phyloP scores from a whole-genome alignment of 2,113 vertebrate genomes.

The Rhinopomastus cyanomelas region DNA sequence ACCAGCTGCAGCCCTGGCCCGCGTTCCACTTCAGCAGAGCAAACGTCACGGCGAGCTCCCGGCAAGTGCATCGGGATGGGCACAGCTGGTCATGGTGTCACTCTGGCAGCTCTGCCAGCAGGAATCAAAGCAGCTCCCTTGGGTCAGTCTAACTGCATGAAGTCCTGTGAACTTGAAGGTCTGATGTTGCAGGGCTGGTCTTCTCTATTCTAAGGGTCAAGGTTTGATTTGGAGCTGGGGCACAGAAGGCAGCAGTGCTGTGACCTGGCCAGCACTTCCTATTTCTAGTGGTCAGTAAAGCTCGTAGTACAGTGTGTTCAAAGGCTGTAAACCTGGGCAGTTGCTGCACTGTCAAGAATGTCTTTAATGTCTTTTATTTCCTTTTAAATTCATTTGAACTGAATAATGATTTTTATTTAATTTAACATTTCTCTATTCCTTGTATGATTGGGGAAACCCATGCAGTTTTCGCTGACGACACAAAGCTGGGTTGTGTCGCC shows the following conservation, averaged over 20 bases:
- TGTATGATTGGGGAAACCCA: background rate
- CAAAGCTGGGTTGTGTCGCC: too few species aligned
- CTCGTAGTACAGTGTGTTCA: background rate
- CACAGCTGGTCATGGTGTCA: background rate
- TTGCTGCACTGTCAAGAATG: background rate
- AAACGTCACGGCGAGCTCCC: fast-evolving
- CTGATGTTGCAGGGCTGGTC: background rate
- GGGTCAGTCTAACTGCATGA: fast-evolving
- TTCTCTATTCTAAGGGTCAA: fast-evolving
- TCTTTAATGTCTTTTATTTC: background rate
- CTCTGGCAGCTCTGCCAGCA: fast-evolving
- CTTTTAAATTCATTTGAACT: background rate
- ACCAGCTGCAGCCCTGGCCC: background rate
- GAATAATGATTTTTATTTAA: background rate
- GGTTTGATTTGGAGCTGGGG: background rate
- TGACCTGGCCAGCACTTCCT: background rate
- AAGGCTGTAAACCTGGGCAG: background rate
- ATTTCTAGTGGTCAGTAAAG: background rate
- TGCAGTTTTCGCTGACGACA: too few species aligned
- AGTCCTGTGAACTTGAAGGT: fast-evolving
- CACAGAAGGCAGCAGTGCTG: background rate
- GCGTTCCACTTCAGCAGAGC: fast-evolving
- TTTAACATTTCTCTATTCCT: background rate
- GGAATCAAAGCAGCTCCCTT: background rate
- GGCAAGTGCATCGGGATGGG: fast-evolving